Base-by-base conservation (phyloP, 2,113 vertebrate genomes). In the Scolopax mira region DNA sequence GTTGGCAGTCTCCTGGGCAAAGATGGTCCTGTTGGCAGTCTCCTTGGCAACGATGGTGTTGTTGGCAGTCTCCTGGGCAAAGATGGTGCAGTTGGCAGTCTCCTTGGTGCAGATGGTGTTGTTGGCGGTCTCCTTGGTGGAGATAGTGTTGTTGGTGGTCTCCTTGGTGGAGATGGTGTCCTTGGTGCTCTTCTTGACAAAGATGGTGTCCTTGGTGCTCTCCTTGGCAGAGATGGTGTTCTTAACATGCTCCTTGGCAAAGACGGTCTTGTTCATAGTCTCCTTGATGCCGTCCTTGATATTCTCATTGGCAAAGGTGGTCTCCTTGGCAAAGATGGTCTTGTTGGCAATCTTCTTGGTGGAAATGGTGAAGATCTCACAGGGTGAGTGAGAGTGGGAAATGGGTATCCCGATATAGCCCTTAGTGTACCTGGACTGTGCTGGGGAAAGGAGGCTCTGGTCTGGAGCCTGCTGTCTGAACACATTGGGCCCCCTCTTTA, bases 311-410 rank as follows among this genome's bases (percentile, higher is more conserved):
- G 93, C 13, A 42, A 78, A 49, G 48, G 51, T 1, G 93, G 91
- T 18, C 24, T 87, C 48, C 88, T 96, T 27, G 30, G 95, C 89
- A 95, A 77, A 3, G 69, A 97, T 2, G 96, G 97, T 10, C 79
- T 90, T 0, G 27, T 69, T 65, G 91, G 91, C 44, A 85, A 11
- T 15, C 71, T 95, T 10, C 77, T 91, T 11, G 77, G 84, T 4
- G 55, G 37, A 57, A 70, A 61, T 1, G 51, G 16, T 61, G 88
- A 4, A 74, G 58, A 82, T 6, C 13, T 51, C 31, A 0, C 52
- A 1, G 96, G 96, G 98, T 98, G 33, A 98, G 97, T 98, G 39
- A 7, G 11, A 42, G 35, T 12, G 72, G 75, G 75, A 55, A 37
- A 12, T 0, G 15, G 8, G 12, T 55, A 52, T 37, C 39, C 54